These are phyloP conservation scores for Pentalonia nigronervosa DNA, from an alignment of 1,140 invertebrate genomes.

Conservation along the genomic window DNA sequence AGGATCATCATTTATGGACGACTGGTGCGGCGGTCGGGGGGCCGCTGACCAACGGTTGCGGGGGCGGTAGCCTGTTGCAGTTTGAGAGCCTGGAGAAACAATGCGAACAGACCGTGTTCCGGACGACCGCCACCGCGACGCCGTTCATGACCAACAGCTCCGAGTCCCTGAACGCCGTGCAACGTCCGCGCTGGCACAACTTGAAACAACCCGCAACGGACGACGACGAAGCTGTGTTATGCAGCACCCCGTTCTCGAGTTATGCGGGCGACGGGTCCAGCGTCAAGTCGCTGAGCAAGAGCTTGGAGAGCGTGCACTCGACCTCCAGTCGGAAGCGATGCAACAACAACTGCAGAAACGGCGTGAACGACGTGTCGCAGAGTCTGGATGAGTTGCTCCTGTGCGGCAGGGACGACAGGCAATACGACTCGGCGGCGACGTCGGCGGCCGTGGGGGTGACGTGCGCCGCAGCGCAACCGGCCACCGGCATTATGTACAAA, in stretches of 20 bases:
- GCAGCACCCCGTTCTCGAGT: conserved; percentile 59
- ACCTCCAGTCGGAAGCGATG: conserved; percentile 54
- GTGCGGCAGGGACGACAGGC: conserved; percentile 42
- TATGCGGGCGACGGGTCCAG: conserved; percentile 62
- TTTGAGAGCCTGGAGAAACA: conserved; percentile 81
- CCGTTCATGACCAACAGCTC: conserved; percentile 60
- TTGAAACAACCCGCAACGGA: conserved; percentile 62
- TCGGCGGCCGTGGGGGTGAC: conserved; percentile 47
- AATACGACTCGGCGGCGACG: conserved; percentile 44
- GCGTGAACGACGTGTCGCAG: conserved; percentile 61
- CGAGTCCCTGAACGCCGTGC: conserved; percentile 37
- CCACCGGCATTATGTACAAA: conserved; percentile 60
- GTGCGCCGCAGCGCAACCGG: background rate
- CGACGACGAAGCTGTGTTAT: conserved; percentile 61
- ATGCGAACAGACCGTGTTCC: conserved; percentile 63
- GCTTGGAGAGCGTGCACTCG: conserved; percentile 61
- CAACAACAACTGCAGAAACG: conserved; percentile 41
- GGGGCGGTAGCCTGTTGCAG: conserved; percentile 73
- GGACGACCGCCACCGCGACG: conserved; percentile 60
- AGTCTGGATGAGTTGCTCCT: conserved; percentile 60
- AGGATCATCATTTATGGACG: conserved; percentile 15
- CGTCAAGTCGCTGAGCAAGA: conserved; percentile 61
- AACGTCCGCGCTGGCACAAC: conserved; percentile 42
- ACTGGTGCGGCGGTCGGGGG: background rate
- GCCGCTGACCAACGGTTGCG: background rate